A percentile compares a stretch with the other conserved stretches of the same genome.
phyloP scores from a whole-genome alignment of 2,888 invertebrate species.

The Bombyx huttoni region DNA sequence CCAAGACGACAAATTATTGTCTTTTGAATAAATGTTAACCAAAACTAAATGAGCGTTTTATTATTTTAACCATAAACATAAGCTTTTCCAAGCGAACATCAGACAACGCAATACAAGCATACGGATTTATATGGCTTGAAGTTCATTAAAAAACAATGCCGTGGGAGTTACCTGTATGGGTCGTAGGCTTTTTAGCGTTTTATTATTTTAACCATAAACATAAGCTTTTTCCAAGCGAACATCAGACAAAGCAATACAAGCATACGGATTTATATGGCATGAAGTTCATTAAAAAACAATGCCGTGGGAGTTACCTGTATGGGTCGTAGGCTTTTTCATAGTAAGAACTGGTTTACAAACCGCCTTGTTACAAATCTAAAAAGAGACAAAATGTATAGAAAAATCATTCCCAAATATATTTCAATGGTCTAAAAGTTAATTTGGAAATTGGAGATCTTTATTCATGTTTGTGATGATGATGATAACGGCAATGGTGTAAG shows the following conservation, averaged over 20 bases:
- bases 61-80: too few relatives aligned
- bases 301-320: neutral
- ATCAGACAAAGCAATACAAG: neutral
- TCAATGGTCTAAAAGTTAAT: too few relatives aligned
- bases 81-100: too few relatives aligned
- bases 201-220: too few relatives aligned
- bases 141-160: slow-evolving; percentile 10
- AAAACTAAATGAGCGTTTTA: too few relatives aligned
- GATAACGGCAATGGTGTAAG: too few relatives aligned
- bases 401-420: neutral
- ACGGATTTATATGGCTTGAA: slow-evolving; percentile 3
- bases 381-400: neutral
- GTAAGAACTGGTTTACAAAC: neutral
- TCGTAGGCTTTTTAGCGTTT: neutral
- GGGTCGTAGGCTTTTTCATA: neutral
- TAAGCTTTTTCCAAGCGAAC: too few relatives aligned
- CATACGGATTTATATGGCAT: slow-evolving; percentile 3
- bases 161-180: neutral
- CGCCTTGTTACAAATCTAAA: neutral
- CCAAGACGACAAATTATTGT: too few relatives aligned
- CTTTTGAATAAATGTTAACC: neutral
- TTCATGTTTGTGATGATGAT: too few relatives aligned
- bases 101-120: neutral
- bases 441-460: too few relatives aligned
- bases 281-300: slow-evolving; percentile 10